Evolutionary conservation across 2,797 vertebrate genomes (phyloP).

Genomic region (Vireo griseus): DNA sequence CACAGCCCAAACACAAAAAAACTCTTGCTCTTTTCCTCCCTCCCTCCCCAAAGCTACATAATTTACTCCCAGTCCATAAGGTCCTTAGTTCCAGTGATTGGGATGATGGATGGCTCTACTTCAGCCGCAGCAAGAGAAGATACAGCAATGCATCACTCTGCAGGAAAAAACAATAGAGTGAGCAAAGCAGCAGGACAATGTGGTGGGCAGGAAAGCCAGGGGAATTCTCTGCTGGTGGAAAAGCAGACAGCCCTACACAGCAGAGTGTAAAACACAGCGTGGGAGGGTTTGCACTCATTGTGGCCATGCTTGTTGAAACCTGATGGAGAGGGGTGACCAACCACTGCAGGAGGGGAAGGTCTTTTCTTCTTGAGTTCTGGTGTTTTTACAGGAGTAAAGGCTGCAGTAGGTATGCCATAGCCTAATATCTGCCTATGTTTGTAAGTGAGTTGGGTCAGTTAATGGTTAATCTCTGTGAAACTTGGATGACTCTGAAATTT

Average conservation of each 20-base stretch:
- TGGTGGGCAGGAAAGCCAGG: conserved; percentile 39
- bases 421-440: background rate
- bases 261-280: conserved; percentile 33
- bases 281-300: conserved; percentile 5
- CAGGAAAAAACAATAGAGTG: conserved; percentile 66
- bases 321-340: background rate
- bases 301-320: background rate
- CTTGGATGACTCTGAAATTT: background rate
- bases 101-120: conserved; percentile 79
- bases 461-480: background rate
- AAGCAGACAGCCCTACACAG: conserved; percentile 23
- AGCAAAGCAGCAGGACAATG: conserved; percentile 65
- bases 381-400: conserved; percentile 1
- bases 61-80: conserved; percentile 79
- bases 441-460: background rate
- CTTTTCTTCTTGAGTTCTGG: background rate
- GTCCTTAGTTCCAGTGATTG: conserved; percentile 67
- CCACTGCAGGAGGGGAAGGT: background rate
- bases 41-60: conserved; percentile 64
- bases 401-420: background rate
- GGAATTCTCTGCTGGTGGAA: conserved; percentile 60
- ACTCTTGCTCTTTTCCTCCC: background rate
- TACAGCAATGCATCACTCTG: conserved; percentile 69
- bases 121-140: conserved; percentile 57
- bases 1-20: background rate